Base-by-base conservation (phyloP, 2,113 vertebrate genomes). In the Alaudala cheleensis region DNA sequence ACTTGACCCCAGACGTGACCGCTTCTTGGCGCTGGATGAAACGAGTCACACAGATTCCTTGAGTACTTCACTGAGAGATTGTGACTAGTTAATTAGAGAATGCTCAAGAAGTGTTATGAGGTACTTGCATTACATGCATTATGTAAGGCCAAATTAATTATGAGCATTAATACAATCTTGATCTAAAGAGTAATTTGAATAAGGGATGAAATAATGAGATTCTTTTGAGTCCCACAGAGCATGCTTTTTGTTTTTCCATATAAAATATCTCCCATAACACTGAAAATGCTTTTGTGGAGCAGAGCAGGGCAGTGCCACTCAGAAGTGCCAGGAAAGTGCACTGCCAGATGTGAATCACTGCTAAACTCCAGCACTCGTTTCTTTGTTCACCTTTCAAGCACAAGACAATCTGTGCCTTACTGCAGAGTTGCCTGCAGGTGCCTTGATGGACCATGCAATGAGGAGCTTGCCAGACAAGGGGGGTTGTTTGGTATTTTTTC, bases 21-120 rank as follows among this genome's bases (percentile, higher is more conserved):
- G 56, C 64, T 92, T 61, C 73, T 81, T 61, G 62, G 39, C 0
- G 1, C 18, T 62, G 53, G 78, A 61, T 79, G 71, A 88, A 94
- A 82, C 1, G 0, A 95, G 53, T 65, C 71, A 57, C 65, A 58
- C 13, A 60, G 42, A 92, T 45, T 90, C 74, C 66, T 76, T 76
- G 76, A 53, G 81, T 88, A 53, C 31, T 84, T 94, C 73, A 78
- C 50, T 78, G 40, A 57, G 54, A 76, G 56, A 76, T 39, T 97
- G 56, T 94, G 88, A 86, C 71, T 64, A 56, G 71, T 26, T 95
- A 95, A 97, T 89, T 95, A 91, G 73, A 37, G 80, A 89, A 86
- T 73, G 37, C 50, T 90, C 49, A 49, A 86, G 67, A 93, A 94
- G 45, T 29, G 42, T 50, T 66, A 42, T 62, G 88, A 93, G 86